These are phyloP conservation scores for Pseudeuparius sepicola DNA, from an alignment of 2,888 invertebrate species.

Conservation along the genomic window DNA sequence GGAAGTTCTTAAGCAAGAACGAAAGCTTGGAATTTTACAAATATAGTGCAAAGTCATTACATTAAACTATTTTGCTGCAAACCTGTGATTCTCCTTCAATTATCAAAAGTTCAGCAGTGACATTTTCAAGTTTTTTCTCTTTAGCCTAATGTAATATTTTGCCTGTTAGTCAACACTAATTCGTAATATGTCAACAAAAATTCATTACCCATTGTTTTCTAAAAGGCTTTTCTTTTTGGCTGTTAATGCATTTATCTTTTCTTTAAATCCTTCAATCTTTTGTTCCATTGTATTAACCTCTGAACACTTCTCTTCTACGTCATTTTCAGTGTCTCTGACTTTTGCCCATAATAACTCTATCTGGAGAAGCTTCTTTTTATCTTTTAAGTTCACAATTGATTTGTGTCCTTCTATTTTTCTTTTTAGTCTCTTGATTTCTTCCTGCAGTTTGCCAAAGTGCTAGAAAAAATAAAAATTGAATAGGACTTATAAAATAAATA, in stretches of 20 bases:
- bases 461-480: slow-evolving; percentile 14
- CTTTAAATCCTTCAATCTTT: slow-evolving; percentile 20
- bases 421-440: slow-evolving; percentile 28
- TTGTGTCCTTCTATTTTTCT: slow-evolving; percentile 30
- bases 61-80: no score
- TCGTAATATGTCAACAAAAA: no score
- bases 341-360: slow-evolving; percentile 32
- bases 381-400: slow-evolving; percentile 30
- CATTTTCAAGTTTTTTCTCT: no score
- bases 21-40: no score
- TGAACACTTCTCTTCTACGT: slow-evolving; percentile 29
- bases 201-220: slow-evolving; percentile 15
- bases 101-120: no score
- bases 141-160: no score
- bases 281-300: slow-evolving; percentile 17
- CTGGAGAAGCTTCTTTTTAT: slow-evolving; percentile 31
- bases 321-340: slow-evolving; percentile 31
- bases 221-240: slow-evolving; percentile 19
- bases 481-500: no score
- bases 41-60: no score
- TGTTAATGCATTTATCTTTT: slow-evolving; percentile 18
- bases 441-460: slow-evolving; percentile 25
- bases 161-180: no score
- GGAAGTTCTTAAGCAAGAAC: no score
- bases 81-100: no score